Evolutionary conservation across 2,888 invertebrate genomes (phyloP).

Genomic region (Andrena marginata): DNA sequence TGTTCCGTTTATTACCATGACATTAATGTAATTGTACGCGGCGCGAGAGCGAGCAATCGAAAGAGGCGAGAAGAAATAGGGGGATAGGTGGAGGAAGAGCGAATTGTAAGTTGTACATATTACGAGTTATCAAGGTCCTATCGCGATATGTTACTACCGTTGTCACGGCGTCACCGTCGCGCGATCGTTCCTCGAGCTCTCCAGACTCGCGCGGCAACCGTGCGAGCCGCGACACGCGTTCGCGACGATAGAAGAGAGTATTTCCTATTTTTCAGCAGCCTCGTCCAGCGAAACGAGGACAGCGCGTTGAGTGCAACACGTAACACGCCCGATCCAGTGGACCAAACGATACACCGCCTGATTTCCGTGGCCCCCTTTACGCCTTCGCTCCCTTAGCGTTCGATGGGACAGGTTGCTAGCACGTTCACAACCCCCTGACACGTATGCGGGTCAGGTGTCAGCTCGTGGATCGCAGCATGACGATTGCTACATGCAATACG

Average conservation of each 20-base stretch:
- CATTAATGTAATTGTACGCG: constrained; percentile 36
- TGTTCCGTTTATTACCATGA: constrained; percentile 56
- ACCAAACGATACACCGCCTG: constrained; percentile 58
- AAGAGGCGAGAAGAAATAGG: constrained; percentile 17
- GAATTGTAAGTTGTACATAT: constrained; percentile 65
- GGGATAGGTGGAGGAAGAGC: not conserved
- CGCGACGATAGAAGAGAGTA: constrained; percentile 27
- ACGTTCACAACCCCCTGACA: not conserved
- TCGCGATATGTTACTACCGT: constrained; percentile 64
- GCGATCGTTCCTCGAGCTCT: constrained; percentile 17
- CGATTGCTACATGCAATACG: not conserved
- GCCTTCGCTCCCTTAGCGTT: constrained; percentile 28
- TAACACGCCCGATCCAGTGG: constrained; percentile 62
- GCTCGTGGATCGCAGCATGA: not conserved
- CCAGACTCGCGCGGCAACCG: not conserved
- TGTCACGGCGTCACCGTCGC: constrained; percentile 56
- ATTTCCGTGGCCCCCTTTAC: constrained; percentile 28
- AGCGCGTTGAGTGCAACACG: constrained; percentile 36
- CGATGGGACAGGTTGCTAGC: constrained; percentile 12
- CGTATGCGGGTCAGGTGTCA: not conserved
- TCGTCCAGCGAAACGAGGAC: constrained; percentile 31
- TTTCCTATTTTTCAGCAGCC: constrained; percentile 57
- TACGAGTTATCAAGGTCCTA: constrained; percentile 60
- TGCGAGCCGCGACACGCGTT: not conserved
- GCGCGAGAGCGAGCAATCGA: too few species aligned